Evolutionary conservation across 1,140 invertebrate genomes (phyloP), one percentile per base, ranked within the genome.

Genomic region (Cephus cinctus): DNA sequence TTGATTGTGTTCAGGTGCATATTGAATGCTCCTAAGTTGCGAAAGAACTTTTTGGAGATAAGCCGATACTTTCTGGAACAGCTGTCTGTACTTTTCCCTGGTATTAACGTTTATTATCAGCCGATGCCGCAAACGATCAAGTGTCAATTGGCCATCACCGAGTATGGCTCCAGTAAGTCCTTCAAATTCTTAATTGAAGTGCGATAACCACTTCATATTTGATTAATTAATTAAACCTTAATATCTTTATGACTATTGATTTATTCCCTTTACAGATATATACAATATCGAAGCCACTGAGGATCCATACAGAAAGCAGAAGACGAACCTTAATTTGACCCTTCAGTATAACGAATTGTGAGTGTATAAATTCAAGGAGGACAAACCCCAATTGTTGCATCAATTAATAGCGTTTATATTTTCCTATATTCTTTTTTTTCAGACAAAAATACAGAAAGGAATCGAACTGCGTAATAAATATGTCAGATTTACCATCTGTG

Each of bases 121-220:
- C 75, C 78, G 34, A 67, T 82, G 12, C 78, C 77, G 50, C 80
- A 83, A 12, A 82, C 78, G 65, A 81, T 88, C 43, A 80, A 81
- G 11, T 88, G 84, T 61, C 83, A 86, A 58, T 65, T 89, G 15
- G 84, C 82, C 4, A 81, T 88, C 32, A 85, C 83, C 11, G 84
- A 88, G 66, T 86, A 84, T 55, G 69, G 75, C 57, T 71, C 78
- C 48, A 76, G 79, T 81, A 68, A 70, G 74, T 76, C n/a, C n/a
- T n/a, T n/a, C n/a, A n/a, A n/a, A n/a, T n/a, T n/a, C n/a, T n/a
- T n/a, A n/a, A n/a, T n/a, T n/a, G n/a, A n/a, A n/a, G n/a, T n/a
- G n/a, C n/a, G n/a, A n/a, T n/a, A n/a, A n/a, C n/a, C n/a, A n/a
- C n/a, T n/a, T n/a, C n/a, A n/a, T n/a, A n/a, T n/a, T n/a, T n/a